Evolutionary conservation across 2,113 vertebrate genomes (phyloP).

Genomic region (Ctenomys sociabilis): DNA sequence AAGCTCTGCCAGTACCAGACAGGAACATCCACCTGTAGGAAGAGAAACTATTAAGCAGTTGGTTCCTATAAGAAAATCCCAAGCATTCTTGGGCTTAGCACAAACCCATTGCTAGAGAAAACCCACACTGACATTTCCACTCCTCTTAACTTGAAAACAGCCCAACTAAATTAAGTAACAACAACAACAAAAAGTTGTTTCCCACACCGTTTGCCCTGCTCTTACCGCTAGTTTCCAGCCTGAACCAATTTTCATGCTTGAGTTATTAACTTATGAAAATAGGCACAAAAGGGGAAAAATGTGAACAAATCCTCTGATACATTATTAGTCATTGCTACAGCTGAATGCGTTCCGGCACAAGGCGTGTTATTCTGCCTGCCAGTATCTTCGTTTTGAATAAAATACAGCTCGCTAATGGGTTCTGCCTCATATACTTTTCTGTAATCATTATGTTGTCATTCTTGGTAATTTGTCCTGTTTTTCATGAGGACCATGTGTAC

Average conservation of each 20-base stretch:
- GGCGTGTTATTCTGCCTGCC: conserved; percentile 59
- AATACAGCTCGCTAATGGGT: conserved; percentile 69
- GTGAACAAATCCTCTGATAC: conserved; percentile 66
- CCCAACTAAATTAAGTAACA: conserved; percentile 72
- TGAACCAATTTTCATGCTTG: conserved; percentile 80
- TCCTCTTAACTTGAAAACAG: conserved; percentile 63
- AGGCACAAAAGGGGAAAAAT: conserved; percentile 71
- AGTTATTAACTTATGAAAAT: conserved; percentile 80
- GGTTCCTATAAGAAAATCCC: not conserved
- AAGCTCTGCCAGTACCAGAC: not conserved
- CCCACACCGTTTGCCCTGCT: conserved; percentile 64
- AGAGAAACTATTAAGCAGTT: not conserved
- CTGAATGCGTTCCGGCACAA: conserved; percentile 70
- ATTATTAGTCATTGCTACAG: conserved; percentile 79
- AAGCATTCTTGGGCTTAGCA: not conserved
- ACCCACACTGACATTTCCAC: not conserved
- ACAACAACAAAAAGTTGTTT: conserved; percentile 67
- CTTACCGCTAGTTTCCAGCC: conserved; percentile 66
- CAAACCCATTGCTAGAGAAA: conserved; percentile 7
- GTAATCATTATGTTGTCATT: conserved; percentile 52
- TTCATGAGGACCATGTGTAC: not conserved
- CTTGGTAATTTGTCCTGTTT: conserved; percentile 57
- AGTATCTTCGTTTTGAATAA: conserved; percentile 68
- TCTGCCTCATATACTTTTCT: conserved; percentile 73
- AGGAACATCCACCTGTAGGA: not conserved